A percentile compares a stretch with the other conserved stretches of the same genome.
phyloP scores from a whole-genome alignment of 1,140 invertebrate species.

The Vanessa tameamea region DNA sequence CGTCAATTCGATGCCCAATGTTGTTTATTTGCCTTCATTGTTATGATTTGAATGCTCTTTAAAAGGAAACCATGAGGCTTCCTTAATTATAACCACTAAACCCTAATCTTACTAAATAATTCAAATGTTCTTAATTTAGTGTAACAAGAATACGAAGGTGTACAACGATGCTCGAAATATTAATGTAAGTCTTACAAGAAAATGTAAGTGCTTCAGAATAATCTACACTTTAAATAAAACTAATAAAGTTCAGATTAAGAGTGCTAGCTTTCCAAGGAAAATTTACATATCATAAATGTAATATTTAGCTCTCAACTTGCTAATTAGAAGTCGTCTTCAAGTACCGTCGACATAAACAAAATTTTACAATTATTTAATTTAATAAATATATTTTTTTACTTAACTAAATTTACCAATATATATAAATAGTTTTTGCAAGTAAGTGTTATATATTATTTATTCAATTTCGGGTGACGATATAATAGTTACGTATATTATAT shows the following conservation, averaged over 20 bases:
- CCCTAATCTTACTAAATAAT: too few relatives aligned
- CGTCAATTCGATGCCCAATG: too few relatives aligned
- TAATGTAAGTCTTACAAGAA: slow-evolving; percentile 49
- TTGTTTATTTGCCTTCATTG: too few relatives aligned
- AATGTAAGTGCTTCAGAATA: slow-evolving; percentile 40
- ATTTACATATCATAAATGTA: slow-evolving; percentile 80
- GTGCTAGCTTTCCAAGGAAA: slow-evolving; percentile 56
- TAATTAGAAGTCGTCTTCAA: slow-evolving; percentile 73
- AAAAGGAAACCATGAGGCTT: too few relatives aligned
- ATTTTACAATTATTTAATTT: background rate
- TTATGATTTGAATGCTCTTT: too few relatives aligned
- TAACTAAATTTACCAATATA: background rate
- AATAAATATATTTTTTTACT: background rate
- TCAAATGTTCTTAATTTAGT: background rate
- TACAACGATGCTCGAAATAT: slow-evolving; percentile 10
- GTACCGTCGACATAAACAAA: slow-evolving; percentile 51
- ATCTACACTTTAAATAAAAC: slow-evolving; percentile 45
- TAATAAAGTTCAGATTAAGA: slow-evolving; percentile 59
- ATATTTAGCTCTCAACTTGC: slow-evolving; percentile 79
- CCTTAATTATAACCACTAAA: too few relatives aligned
- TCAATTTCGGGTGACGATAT: too few relatives aligned
- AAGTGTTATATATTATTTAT: too few relatives aligned
- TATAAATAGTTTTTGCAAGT: background rate
- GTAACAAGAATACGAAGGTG: slow-evolving; percentile 9
- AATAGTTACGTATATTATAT: too few relatives aligned